phyloP scores from a whole-genome alignment of 2,888 invertebrate genomes.

The Drosophila crucigera region DNA sequence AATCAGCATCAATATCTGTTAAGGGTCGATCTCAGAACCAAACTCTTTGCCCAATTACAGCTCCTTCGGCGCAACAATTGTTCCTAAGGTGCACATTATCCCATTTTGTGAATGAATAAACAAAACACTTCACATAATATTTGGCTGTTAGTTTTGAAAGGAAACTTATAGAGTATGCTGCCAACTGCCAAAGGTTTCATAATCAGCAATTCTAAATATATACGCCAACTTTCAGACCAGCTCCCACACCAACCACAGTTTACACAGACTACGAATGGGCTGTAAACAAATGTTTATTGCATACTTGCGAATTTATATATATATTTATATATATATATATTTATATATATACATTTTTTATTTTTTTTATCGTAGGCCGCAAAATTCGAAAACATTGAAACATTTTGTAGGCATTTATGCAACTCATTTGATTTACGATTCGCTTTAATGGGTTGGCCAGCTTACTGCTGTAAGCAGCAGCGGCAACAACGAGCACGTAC shows the following conservation, averaged over 20 bases:
- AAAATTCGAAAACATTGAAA: constrained; percentile 74
- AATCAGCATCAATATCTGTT: background rate
- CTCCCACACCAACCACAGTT: background rate
- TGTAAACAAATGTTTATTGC: constrained; percentile 46
- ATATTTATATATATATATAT: background rate
- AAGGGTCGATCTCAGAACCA: too few species aligned
- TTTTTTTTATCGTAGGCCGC: constrained; percentile 43
- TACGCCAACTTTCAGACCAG: constrained; percentile 1
- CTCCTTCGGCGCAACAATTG: background rate
- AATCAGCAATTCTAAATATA: background rate
- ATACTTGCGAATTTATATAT: background rate
- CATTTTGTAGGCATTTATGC: constrained; percentile 77
- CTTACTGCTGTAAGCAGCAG: constrained; percentile 34
- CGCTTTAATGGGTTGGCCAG: constrained; percentile 62
- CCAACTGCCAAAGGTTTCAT: background rate
- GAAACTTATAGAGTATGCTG: background rate
- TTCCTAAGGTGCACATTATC: background rate
- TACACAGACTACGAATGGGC: background rate
- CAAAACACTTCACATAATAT: background rate
- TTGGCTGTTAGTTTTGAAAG: background rate
- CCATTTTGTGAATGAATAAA: background rate
- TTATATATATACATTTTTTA: background rate
- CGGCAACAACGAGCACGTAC: constrained; percentile 72
- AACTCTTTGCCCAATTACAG: background rate
- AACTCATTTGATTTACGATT: constrained; percentile 78